A percentile compares a stretch with the other conserved stretches of the same genome.
These are phyloP conservation scores for Antheraea mylitta DNA, from an alignment of 1,140 invertebrate species.

Conservation along the genomic window DNA sequence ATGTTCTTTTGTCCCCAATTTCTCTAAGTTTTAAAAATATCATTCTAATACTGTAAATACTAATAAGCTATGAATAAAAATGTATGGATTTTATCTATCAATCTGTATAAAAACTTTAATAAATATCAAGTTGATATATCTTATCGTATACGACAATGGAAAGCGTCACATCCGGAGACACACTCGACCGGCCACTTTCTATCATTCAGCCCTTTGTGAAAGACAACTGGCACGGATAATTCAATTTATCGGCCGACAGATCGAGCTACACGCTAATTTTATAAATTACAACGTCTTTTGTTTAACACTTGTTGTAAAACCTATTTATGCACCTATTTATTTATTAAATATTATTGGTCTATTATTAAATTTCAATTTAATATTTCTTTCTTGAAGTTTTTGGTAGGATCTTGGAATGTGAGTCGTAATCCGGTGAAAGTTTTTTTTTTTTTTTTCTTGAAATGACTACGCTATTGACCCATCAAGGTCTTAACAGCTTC, in stretches of 20 bases:
- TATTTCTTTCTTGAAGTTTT: no score
- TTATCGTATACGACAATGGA: slow-evolving; percentile 5
- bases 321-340: not conserved
- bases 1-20: no score
- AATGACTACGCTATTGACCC: no score
- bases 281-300: slow-evolving; percentile 22
- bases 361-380: not conserved
- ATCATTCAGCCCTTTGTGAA: slow-evolving; percentile 34
- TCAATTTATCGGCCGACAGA: slow-evolving; percentile 37
- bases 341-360: not conserved
- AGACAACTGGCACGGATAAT: slow-evolving; percentile 38
- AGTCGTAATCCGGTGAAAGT: no score
- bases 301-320: not conserved
- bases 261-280: slow-evolving; percentile 16
- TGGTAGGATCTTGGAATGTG: no score
- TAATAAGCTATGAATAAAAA: no score
- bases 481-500: no score
- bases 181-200: slow-evolving; percentile 44
- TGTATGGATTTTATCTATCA: no score
- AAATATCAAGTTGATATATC: not conserved
- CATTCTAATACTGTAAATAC: no score
- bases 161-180: slow-evolving; percentile 32
- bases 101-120: no score
- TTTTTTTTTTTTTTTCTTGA: no score
- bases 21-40: no score